Conservation (phyloP, 2,797 vertebrate genomes). For the Phylloscopus collybita region DNA sequence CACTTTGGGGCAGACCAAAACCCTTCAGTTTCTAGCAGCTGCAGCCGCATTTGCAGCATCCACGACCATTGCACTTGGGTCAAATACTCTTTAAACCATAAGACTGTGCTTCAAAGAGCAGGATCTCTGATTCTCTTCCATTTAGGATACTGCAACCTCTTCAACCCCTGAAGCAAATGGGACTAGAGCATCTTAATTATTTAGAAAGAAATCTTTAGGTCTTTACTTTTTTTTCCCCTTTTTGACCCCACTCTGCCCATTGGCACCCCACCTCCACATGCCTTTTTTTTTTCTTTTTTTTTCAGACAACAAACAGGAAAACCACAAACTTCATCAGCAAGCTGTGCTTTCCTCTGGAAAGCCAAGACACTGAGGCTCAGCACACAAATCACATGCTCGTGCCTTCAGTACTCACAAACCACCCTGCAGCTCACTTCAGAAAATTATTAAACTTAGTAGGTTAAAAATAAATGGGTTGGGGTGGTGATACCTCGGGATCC, state of each 20-base stretch:
- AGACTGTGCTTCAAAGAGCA: not conserved
- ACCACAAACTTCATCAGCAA: conserved; percentile 70
- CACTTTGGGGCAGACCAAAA: not conserved
- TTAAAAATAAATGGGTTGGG: not conserved
- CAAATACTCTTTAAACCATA: not conserved
- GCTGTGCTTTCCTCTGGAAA: conserved; percentile 23
- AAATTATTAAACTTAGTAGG: not conserved
- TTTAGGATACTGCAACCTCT: not conserved
- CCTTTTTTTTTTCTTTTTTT: not conserved
- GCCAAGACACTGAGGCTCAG: conserved; percentile 12
- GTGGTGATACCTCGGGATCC: not conserved
- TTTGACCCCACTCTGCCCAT: not conserved
- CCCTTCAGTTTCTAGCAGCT: not conserved
- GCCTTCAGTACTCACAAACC: not conserved
- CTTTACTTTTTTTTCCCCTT: not conserved
- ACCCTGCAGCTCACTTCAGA: not conserved
- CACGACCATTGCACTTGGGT: not conserved
- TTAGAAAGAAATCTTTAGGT: not conserved
- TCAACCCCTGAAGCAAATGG: not conserved
- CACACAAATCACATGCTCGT: conserved; percentile 23
- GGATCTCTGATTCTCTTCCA: not conserved
- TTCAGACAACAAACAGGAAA: conserved; percentile 64
- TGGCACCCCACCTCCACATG: not conserved
- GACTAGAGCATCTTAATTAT: not conserved
- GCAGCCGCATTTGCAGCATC: not conserved